Percentiles rank a stretch among this genome's conserved stretches.
These are phyloP conservation scores for Agriopis aurantiaria DNA, from an alignment of 2,888 invertebrate species.

Conservation along the genomic window DNA sequence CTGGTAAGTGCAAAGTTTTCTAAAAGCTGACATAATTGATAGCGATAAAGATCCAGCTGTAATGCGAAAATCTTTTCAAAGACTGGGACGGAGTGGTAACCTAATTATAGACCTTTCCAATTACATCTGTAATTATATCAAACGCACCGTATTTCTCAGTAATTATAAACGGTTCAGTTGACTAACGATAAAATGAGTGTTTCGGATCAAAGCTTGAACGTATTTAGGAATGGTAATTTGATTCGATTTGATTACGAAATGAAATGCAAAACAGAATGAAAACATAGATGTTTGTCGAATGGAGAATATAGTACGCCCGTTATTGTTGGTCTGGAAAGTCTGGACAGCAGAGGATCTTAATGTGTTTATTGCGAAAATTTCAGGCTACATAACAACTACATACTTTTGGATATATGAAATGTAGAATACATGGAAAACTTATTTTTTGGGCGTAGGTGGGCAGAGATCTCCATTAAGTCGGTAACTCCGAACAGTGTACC, in stretches of 20 bases:
- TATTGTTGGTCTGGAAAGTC: slow-evolving; percentile 18
- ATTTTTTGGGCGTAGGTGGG: too few species aligned
- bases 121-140: slow-evolving; percentile 51
- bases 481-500: too few species aligned
- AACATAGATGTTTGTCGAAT: slow-evolving; percentile 17
- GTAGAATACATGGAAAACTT: neutral
- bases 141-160: slow-evolving; percentile 63
- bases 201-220: slow-evolving; percentile 47
- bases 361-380: slow-evolving; percentile 11
- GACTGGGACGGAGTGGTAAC: slow-evolving; percentile 2
- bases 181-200: slow-evolving; percentile 58
- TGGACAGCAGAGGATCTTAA: neutral
- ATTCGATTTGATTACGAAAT: slow-evolving; percentile 36
- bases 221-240: slow-evolving; percentile 34
- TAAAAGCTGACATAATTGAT: neutral
- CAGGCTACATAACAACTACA: neutral
- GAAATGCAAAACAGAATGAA: slow-evolving; percentile 32
- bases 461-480: too few species aligned
- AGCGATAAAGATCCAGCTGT: neutral
- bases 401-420: neutral
- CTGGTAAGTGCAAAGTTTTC: neutral
- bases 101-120: slow-evolving; percentile 46
- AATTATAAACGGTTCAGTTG: slow-evolving; percentile 63
- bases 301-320: slow-evolving; percentile 13
- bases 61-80: slow-evolving; percentile 5